These are phyloP conservation scores for Hyposoter dolosus DNA, from an alignment of 2,888 invertebrate species.

Conservation along the genomic window DNA sequence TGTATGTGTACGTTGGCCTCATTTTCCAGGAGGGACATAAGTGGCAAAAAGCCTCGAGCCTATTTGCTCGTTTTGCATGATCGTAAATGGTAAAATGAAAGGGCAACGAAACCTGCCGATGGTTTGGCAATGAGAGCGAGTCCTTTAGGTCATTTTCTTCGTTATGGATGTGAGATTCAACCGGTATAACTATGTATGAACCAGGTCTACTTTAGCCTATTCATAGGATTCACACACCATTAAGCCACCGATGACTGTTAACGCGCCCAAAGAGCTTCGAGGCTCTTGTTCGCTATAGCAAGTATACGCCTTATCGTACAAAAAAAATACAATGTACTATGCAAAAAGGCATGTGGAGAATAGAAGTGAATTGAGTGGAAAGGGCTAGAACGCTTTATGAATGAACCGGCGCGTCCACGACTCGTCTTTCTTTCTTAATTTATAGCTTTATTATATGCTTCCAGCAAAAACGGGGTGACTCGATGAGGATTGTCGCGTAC, in stretches of 20 bases:
- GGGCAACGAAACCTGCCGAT: conserved; percentile 56
- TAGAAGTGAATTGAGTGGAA: conserved; percentile 26
- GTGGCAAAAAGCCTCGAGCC: conserved; percentile 40
- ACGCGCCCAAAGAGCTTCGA: conserved; percentile 56
- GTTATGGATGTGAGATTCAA: conserved; percentile 43
- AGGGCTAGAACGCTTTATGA: conserved; percentile 48
- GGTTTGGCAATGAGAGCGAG: conserved; percentile 19
- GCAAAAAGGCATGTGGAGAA: not conserved
- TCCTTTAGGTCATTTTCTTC: conserved; percentile 39
- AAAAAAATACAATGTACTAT: conserved; percentile 40
- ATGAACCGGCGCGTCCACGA: conserved; percentile 43
- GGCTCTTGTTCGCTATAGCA: not conserved
- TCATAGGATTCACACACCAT: conserved; percentile 76
- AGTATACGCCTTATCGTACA: conserved; percentile 45
- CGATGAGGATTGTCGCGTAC: conserved; percentile 65
- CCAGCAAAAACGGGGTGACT: conserved; percentile 44
- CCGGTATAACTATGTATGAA: conserved; percentile 54
- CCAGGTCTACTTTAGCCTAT: conserved; percentile 60
- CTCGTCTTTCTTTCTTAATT: conserved; percentile 72
- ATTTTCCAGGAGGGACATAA: conserved; percentile 47
- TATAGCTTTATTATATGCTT: conserved; percentile 77
- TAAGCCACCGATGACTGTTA: conserved; percentile 74
- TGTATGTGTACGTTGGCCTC: conserved; percentile 22
- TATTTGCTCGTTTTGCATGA: conserved; percentile 57
- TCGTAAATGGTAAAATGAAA: conserved; percentile 45